phyloP scores from a whole-genome alignment of 2,888 invertebrate species.

The Linnaemya tessellans region DNA sequence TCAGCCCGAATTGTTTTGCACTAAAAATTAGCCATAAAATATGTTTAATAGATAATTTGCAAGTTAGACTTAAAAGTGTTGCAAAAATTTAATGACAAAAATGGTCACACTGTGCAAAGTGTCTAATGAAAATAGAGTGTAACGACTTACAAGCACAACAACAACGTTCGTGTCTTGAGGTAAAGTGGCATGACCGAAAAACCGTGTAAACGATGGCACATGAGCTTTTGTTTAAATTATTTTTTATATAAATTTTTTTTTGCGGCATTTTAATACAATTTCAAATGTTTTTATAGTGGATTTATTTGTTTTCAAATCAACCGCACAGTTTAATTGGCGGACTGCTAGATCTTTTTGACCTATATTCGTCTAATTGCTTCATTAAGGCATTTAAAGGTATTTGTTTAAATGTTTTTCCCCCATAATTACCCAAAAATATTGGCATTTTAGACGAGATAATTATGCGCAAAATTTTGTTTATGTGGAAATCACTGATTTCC shows the following conservation, averaged over 20 bases:
- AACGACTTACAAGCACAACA: conserved; percentile 45
- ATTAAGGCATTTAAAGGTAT: no score
- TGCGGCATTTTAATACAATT: background rate
- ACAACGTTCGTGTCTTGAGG: conserved; percentile 5
- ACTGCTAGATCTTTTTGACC: no score
- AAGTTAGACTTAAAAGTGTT: no score
- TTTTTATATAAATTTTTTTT: background rate
- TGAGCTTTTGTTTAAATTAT: background rate
- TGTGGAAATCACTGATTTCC: no score
- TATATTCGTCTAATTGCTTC: no score
- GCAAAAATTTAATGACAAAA: background rate
- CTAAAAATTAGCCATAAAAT: no score
- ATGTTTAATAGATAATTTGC: no score
- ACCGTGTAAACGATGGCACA: conserved; percentile 40
- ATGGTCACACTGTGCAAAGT: conserved; percentile 13
- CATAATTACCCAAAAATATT: no score
- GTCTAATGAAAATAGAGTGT: conserved; percentile 52
- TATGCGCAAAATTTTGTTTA: no score
- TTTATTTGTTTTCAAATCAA: background rate
- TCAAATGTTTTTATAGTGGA: background rate
- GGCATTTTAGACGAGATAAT: no score
- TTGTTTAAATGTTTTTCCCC: no score
- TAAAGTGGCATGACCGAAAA: conserved; percentile 43
- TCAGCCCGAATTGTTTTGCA: no score
- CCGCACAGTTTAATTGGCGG: background rate